phyloP scores from a whole-genome alignment of 2,888 invertebrate genomes.

The Idaea dimidiata region DNA sequence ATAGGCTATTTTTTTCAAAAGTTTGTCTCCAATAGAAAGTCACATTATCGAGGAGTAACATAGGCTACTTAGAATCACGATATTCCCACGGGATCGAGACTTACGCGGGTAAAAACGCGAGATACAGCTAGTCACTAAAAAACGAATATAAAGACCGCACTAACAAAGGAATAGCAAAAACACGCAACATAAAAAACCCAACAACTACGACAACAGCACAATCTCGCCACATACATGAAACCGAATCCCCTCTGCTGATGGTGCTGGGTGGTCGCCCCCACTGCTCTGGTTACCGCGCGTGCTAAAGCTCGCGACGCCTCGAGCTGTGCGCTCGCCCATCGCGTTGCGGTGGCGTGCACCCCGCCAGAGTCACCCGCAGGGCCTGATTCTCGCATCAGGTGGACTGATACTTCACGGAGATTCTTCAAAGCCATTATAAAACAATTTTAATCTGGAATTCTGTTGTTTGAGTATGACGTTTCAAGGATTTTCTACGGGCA shows the following conservation, averaged over 20 bases:
- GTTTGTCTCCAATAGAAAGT: too few relatives aligned
- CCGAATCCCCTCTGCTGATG: slow-evolving; percentile 89
- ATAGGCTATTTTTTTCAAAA: too few relatives aligned
- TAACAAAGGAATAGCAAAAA: too few relatives aligned
- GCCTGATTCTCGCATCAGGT: slow-evolving; percentile 84
- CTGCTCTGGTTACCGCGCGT: slow-evolving; percentile 86
- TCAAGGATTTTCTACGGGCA: too few relatives aligned
- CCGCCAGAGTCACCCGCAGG: slow-evolving; percentile 52
- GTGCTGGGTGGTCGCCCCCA: slow-evolving; percentile 84
- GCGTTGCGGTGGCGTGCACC: slow-evolving; percentile 90
- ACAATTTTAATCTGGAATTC: neutral
- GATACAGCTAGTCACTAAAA: too few relatives aligned
- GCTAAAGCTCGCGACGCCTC: slow-evolving; percentile 90
- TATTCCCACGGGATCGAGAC: too few relatives aligned
- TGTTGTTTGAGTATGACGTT: neutral
- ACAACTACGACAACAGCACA: neutral
- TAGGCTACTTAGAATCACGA: too few relatives aligned
- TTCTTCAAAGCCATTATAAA: slow-evolving; percentile 77
- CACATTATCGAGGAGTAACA: too few relatives aligned
- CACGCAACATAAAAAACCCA: neutral
- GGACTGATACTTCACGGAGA: slow-evolving; percentile 91
- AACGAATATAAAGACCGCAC: too few relatives aligned
- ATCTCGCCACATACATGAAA: slow-evolving; percentile 82
- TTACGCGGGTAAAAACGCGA: too few relatives aligned
- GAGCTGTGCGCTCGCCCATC: slow-evolving; percentile 90